Evolutionary conservation across 2,113 vertebrate species (phyloP).

Genomic region (Calyptommatus sinebrachiatus): DNA sequence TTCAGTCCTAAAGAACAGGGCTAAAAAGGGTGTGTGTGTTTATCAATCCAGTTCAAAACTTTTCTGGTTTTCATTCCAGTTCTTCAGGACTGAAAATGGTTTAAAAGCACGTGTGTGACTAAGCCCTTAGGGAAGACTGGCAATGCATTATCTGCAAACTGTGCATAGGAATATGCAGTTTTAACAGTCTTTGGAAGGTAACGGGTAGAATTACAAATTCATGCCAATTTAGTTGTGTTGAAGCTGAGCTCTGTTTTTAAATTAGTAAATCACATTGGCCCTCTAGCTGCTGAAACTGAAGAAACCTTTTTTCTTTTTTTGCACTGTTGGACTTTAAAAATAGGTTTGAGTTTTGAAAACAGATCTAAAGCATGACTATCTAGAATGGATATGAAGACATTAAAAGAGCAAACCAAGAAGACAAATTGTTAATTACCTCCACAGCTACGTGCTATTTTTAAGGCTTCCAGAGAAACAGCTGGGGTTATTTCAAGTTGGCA

Average conservation of each 20-base stretch:
- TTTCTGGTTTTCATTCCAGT: no score
- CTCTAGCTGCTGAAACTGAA: constrained; percentile 14
- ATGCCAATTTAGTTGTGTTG: not conserved
- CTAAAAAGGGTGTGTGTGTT: no score
- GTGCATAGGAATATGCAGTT: not conserved
- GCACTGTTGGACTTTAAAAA: not conserved
- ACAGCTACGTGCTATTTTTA: constrained; percentile 79
- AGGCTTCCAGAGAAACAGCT: constrained; percentile 80
- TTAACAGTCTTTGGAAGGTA: not conserved
- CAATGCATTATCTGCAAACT: not conserved
- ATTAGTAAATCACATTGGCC: not conserved
- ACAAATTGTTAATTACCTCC: constrained; percentile 76
- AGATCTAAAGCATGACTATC: not conserved
- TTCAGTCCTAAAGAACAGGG: no score
- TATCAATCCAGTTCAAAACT: no score
- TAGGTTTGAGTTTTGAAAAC: not conserved
- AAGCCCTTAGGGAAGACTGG: not conserved
- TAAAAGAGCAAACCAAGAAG: constrained; percentile 35
- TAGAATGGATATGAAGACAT: constrained; percentile 31
- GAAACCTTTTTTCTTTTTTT: not conserved
- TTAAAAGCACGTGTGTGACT: no score
- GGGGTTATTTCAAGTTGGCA: constrained; percentile 92
- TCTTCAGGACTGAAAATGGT: no score
- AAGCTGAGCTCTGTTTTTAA: not conserved
- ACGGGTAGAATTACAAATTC: not conserved